Base-by-base conservation (phyloP, 1,140 invertebrate species). In the Heliconius eleuchia region DNA sequence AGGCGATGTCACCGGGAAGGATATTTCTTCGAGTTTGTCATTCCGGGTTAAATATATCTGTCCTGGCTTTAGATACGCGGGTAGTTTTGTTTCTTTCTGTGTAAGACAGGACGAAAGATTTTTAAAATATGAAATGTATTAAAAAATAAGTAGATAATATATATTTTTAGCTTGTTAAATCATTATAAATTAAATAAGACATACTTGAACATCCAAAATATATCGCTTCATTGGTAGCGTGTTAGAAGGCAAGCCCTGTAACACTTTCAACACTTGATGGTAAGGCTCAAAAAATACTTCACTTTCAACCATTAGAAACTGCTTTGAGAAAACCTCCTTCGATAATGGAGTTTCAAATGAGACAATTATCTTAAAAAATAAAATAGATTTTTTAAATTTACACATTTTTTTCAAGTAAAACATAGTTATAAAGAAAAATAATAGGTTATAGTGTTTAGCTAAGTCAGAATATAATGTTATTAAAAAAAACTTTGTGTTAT, bases 211-310 rank as follows among this genome's bases (percentile, higher is more conserved):
- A 77, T 95, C 89, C 16, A 97, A 92, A 85, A 97, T 95, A 86
- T 97, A 97, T 79, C 94, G 95, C 66, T 95, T 91, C 96, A 97
- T 96, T 0, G 96, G 96, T 84, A 97, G 95, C 6, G 95, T 91
- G 37, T 77, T 87, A 34, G 82, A 89, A 4, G 60, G 60, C n/a
- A 66, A 66, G 23, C 90, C 89, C 82, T 96, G 95, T 9, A 97
- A 83, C 16, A 96, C 96, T 76, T 95, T 95, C 60, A 97, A 88
- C 0, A 97, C 96, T 78, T 95, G 95, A 72, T 96, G 95, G 85
- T 97, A 97, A 0, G 97, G 96, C 85, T 97, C 96, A 87, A 97
- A 97, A 84, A 96, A 97, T 2, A 96, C 95, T 73, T 95, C 95
- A 80, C 95, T 95, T 85, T 97, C 96, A 9, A 96, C 94, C 96